Evolutionary conservation across 2,113 vertebrate genomes (phyloP), one percentile per base, ranked within the genome.

Genomic region (Chaetodon trifascialis): DNA sequence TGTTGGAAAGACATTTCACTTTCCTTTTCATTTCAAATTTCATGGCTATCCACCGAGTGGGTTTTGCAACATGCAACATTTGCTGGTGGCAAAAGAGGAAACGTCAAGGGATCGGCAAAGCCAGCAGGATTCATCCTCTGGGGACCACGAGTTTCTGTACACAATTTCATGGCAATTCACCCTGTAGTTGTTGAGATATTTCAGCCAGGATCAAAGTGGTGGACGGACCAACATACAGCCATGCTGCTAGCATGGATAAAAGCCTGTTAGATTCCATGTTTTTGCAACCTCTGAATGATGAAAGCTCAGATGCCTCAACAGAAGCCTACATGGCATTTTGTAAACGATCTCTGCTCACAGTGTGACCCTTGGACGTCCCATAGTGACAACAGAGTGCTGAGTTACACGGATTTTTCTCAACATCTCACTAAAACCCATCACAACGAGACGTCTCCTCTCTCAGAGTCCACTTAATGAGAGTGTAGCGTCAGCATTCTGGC

Each of bases 401-500:
- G 70, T 73, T 75, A 11, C 59, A 76, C 79, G 85, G 55, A 80
- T 89, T 89, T 80, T 36, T 59, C 85, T 49, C 79, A 42, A 83
- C 82, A 56, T 90, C 80, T 91, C 83, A 70, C 78, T 83, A 70
- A 88, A 92, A 83, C 79, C 82, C 88, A 90, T 90, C 89, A 83
- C 84, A 72, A 88, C 63, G 38, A 91, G 79, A 86, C 82, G 21
- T 81, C 86, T 82, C 80, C 79, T 62, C 79, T 84, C 83, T 79
- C 69, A 14, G 69, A 80, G 88, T 92, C 89, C 90, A 88, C 91
- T 89, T 94, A 89, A 92, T 86, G 88, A 90, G 89, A 90, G 52
- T 88, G 88, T 89, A 86, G 89, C 88, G 79, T 94, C 92, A 94
- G 93, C 93, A 14, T 89, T 93, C 86, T 89, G 91, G 74, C 89